phyloP scores from a whole-genome alignment of 1,140 invertebrate species.

The Ceratina japonica region DNA sequence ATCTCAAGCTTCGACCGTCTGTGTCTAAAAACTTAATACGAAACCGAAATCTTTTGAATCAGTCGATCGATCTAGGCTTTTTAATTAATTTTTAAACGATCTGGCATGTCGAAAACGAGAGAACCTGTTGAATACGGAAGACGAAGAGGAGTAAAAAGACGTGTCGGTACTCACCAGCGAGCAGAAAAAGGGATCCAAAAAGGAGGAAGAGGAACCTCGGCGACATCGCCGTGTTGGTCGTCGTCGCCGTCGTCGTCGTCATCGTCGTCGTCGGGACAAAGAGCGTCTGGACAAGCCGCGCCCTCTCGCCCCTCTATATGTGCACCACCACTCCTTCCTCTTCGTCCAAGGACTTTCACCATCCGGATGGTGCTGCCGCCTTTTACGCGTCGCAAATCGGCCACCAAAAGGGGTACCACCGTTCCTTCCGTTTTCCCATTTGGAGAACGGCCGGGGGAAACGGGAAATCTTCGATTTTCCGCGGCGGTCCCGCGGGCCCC shows the following conservation, averaged over 20 bases:
- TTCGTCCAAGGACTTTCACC: conserved; percentile 76
- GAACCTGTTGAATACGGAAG: too few species aligned
- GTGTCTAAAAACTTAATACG: too few species aligned
- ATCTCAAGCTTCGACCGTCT: too few species aligned
- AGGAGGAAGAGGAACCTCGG: conserved; percentile 75
- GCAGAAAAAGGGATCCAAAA: conserved; percentile 72
- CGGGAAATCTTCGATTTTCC: not conserved
- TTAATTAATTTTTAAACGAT: too few species aligned
- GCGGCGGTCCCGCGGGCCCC: not conserved
- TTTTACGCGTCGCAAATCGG: conserved; percentile 42
- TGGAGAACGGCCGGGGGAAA: not conserved
- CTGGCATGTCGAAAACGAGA: too few species aligned
- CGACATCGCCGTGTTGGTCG: conserved; percentile 72
- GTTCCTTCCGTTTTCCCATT: not conserved
- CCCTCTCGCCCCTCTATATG: conserved; percentile 80
- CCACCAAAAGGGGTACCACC: not conserved
- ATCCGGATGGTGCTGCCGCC: conserved; percentile 77
- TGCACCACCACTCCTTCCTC: conserved; percentile 76
- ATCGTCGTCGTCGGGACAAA: conserved; percentile 74
- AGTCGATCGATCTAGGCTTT: too few species aligned
- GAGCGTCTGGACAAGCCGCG: conserved; percentile 79
- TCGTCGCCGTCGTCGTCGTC: conserved; percentile 64
- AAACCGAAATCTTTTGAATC: too few species aligned
- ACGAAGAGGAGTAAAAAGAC: too few species aligned
- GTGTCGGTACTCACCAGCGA: conserved; percentile 45